phyloP scores from a whole-genome alignment of 2,113 vertebrate species.

The Colistium nudipinnis region DNA sequence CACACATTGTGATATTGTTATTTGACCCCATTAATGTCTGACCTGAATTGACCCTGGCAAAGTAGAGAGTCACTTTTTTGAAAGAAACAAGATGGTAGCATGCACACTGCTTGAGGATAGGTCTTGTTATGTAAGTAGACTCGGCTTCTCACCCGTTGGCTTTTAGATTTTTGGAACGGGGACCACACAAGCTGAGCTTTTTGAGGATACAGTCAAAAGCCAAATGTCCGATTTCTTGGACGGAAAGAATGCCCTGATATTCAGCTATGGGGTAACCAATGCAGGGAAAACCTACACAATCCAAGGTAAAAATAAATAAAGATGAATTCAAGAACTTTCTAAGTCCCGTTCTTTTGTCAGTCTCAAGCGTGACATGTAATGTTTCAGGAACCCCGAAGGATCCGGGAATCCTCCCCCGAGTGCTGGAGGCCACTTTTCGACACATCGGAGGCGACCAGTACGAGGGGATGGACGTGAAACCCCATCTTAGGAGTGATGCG shows the following conservation, averaged over 20 bases:
- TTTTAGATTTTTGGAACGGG: conserved; percentile 88
- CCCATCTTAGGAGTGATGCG: conserved; percentile 81
- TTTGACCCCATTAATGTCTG: too few relatives aligned
- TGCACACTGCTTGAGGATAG: too few relatives aligned
- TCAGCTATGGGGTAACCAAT: conserved; percentile 92
- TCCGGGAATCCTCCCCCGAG: conserved; percentile 86
- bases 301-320: conserved; percentile 80
- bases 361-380: background rate
- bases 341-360: background rate
- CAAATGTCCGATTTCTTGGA: conserved; percentile 81
- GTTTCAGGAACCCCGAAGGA: conserved; percentile 84
- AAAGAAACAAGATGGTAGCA: too few relatives aligned
- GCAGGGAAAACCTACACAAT: conserved; percentile 92
- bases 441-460: conserved; percentile 81
- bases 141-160: background rate
- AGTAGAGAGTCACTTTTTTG: too few relatives aligned
- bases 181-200: conserved; percentile 84
- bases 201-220: conserved; percentile 83
- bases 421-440: conserved; percentile 84
- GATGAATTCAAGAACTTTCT: background rate
- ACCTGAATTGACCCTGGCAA: too few relatives aligned
- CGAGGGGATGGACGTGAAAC: conserved; percentile 86
- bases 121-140: too few relatives aligned
- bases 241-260: conserved; percentile 87
- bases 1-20: too few relatives aligned